Conservation (phyloP, 2,888 invertebrate genomes). For the Hydrotaea cyrtoneurina region DNA sequence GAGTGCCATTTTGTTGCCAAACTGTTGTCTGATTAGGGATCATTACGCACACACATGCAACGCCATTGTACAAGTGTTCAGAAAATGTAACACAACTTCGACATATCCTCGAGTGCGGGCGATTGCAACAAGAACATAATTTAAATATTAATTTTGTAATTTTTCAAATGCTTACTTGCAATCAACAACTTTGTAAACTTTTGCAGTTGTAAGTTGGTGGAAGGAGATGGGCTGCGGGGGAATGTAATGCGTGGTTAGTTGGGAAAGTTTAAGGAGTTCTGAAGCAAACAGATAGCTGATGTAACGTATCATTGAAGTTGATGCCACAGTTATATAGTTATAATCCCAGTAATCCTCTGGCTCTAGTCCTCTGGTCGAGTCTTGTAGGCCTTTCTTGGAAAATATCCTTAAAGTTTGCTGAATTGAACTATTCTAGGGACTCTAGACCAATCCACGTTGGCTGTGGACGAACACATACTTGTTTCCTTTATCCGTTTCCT, state of each 20-base stretch:
- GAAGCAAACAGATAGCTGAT: too few species aligned
- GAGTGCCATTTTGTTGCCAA: not conserved
- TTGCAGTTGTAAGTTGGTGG: not conserved
- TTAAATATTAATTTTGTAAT: slow-evolving; percentile 13
- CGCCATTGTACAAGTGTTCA: not conserved
- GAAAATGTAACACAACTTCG: not conserved
- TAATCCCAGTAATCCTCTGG: too few species aligned
- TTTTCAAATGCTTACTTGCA: not conserved
- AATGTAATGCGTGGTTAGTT: not conserved
- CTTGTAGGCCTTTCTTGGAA: too few species aligned
- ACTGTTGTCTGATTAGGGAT: not conserved
- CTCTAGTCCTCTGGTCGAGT: too few species aligned
- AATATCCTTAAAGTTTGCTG: too few species aligned
- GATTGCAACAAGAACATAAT: slow-evolving; percentile 1
- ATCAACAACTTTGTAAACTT: not conserved
- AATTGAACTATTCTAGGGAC: too few species aligned
- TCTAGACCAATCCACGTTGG: too few species aligned
- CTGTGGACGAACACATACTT: too few species aligned
- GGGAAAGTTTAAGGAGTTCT: too few species aligned
- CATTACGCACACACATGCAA: not conserved
- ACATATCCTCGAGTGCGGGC: not conserved
- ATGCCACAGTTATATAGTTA: too few species aligned
- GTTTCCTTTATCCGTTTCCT: too few species aligned
- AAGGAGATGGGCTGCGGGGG: not conserved
- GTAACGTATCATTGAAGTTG: too few species aligned